Evolutionary conservation across 2,113 vertebrate genomes (phyloP).

Genomic region (Xiphias gladius): DNA sequence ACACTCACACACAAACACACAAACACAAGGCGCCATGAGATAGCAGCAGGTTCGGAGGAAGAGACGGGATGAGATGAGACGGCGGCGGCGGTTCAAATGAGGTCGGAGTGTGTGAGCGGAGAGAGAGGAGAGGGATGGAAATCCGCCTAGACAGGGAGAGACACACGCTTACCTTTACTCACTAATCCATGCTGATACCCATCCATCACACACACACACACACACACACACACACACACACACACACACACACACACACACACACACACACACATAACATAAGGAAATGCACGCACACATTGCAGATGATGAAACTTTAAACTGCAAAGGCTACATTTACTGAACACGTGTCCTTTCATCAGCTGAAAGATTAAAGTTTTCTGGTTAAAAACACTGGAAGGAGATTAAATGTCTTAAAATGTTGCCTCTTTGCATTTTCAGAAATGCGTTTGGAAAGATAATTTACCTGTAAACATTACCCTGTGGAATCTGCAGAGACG

Average conservation of each 20-base stretch:
- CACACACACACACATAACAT: not conserved
- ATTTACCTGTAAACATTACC: not conserved
- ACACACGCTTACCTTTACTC: constrained; percentile 82
- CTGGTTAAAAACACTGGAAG: not conserved
- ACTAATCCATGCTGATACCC: constrained; percentile 86
- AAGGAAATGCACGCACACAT: not conserved
- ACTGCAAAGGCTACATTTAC: not conserved
- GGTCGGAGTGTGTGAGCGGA: constrained; percentile 75
- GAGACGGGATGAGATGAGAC: constrained; percentile 52
- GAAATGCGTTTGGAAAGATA: not conserved
- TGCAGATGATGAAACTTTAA: not conserved
- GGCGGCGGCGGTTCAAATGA: constrained; percentile 56
- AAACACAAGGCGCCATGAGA: constrained; percentile 37
- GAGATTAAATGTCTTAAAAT: not conserved
- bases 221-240: constrained; percentile 20
- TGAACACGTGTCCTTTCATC: not conserved
- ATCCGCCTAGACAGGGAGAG: constrained; percentile 76
- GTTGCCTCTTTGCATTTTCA: not conserved
- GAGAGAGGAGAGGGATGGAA: constrained; percentile 71
- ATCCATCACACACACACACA: constrained; percentile 33
- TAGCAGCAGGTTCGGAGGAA: constrained; percentile 7
- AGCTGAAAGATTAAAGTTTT: not conserved
- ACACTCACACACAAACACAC: constrained; percentile 31
- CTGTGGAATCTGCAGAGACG: not conserved
- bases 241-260: not conserved